Evolutionary conservation across 2,113 vertebrate species (phyloP), one percentile per base, ranked within the genome.

Genomic region (Epinephelus lanceolatus): DNA sequence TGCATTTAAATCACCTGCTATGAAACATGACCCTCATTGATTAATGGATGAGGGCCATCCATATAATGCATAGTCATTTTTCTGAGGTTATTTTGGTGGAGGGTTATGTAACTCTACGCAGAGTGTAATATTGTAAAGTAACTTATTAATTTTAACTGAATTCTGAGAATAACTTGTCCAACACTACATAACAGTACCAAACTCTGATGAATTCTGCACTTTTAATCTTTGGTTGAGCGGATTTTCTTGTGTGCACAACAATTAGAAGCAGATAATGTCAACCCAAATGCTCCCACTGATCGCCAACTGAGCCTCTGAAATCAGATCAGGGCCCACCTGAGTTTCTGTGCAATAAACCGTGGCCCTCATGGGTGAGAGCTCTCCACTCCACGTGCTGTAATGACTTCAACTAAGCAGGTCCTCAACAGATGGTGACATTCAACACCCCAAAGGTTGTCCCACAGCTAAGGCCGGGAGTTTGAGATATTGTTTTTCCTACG

Each of bases 401-500:
- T 86, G 88, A 84, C 81, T 83, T 84, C 85, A 83, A 74, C 85
- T 37, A 70, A 87, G 86, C 86, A 62, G 77, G 80, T 88, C 81
- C 57, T 86, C 90, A 90, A 91, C 94, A 94, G 93, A 94, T 93
- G 95, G 92, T 93, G 94, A 94, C 93, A 94, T 95, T 93, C 88
- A 89, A 93, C 83, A 78, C 85, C 89, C 86, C 49, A 78, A 89
- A 89, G 86, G 78, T 91, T 81, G 83, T 90, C 82, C 85, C 85
- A 51, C n/a, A 65, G 86, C 85, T 79, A n/a, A 57, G 76, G 65
- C 67, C 65, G 42, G 51, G 56, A 70, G 61, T 82, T 57, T 62
- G 71, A 84, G 78, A 75, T 87, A 86, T 90, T 89, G 84, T 85
- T 81, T 84, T 90, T 84, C 69, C 37, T 59, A 63, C 37, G 14